Evolutionary conservation across 2,888 invertebrate species (phyloP).

Genomic region (Lymantria dispar): DNA sequence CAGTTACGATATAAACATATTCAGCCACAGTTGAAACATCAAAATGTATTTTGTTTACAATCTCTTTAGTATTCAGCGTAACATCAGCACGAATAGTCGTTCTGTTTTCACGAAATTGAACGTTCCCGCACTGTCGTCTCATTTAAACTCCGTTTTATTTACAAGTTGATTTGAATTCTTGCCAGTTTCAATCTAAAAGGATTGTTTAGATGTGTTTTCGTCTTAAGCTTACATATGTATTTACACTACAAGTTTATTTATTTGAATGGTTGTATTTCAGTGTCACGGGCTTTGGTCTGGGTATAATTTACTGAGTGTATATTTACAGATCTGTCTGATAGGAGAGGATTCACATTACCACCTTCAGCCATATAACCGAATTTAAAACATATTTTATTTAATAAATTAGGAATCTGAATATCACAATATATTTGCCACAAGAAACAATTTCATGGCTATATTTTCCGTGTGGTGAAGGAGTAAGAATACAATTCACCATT

Average conservation of each 20-base stretch:
- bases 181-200: constrained; percentile 36
- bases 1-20: too few relatives aligned
- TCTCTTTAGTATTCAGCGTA: constrained; percentile 22
- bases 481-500: too few relatives aligned
- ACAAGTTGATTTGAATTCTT: constrained; percentile 53
- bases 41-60: not conserved
- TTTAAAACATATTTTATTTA: too few relatives aligned
- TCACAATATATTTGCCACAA: too few relatives aligned
- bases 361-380: too few relatives aligned
- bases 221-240: not conserved
- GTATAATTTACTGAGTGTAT: not conserved
- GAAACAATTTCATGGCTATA: too few relatives aligned
- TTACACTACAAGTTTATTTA: not conserved
- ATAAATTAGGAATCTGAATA: too few relatives aligned
- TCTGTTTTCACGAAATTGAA: constrained; percentile 42
- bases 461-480: too few relatives aligned
- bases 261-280: constrained; percentile 1
- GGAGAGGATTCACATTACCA: too few relatives aligned
- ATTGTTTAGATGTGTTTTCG: not conserved
- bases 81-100: constrained; percentile 19
- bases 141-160: constrained; percentile 43
- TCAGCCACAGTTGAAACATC: not conserved
- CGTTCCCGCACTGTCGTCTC: constrained; percentile 29
- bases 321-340: too few relatives aligned
- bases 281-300: not conserved